phyloP scores from a whole-genome alignment of 2,113 vertebrate genomes.

The Lasiurus cinereus region DNA sequence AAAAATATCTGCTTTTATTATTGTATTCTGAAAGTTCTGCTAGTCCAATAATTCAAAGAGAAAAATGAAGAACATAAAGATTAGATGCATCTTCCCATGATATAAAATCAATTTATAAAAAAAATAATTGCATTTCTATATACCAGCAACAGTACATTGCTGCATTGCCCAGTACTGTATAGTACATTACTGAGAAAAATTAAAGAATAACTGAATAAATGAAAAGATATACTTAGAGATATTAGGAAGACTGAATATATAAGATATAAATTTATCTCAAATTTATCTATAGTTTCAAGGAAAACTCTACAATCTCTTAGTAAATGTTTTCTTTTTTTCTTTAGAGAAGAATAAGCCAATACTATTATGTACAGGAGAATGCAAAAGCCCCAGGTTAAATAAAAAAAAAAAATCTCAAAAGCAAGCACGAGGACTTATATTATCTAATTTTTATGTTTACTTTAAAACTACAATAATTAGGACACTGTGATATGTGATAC shows the following conservation, averaged over 20 bases:
- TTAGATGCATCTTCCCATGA: not conserved
- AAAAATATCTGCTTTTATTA: not conserved
- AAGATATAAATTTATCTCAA: not conserved
- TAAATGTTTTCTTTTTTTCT: not conserved
- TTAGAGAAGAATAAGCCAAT: not conserved
- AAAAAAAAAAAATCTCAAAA: not conserved
- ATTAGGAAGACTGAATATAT: not conserved
- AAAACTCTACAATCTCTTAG: not conserved
- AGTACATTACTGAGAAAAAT: not conserved
- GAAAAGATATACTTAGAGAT: not conserved
- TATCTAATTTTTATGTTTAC: not conserved
- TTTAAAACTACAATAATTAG: slow-evolving; percentile 1
- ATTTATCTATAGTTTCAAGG: not conserved
- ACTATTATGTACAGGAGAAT: not conserved
- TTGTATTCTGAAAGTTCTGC: not conserved
- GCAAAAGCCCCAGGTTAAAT: not conserved
- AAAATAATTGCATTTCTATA: slow-evolving; percentile 14
- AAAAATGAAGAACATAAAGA: not conserved
- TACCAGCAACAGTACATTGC: not conserved
- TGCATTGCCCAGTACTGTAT: not conserved
- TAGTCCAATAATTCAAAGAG: not conserved
- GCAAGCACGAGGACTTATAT: not conserved
- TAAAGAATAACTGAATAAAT: not conserved
- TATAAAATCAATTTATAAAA: slow-evolving; percentile 10
- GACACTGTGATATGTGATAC: not conserved